A percentile compares a stretch with the other conserved stretches of the same genome.
Conservation (phyloP, 2,113 vertebrate species). For the Platanista minor region DNA sequence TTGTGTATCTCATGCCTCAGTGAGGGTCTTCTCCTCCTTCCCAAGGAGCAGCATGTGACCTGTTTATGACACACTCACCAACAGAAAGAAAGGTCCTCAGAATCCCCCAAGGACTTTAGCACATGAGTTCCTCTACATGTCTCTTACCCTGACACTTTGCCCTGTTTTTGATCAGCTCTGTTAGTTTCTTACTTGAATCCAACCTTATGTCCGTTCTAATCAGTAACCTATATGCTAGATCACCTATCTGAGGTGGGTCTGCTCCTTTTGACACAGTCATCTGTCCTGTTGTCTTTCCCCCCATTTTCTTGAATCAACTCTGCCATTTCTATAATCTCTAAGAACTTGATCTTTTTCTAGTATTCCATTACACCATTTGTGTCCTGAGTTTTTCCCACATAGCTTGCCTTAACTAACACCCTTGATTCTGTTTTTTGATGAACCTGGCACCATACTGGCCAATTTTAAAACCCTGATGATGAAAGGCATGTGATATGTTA, state of each 20-base stretch:
- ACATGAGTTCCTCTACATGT: background rate
- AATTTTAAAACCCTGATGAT: background rate
- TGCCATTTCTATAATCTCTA: background rate
- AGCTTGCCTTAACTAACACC: background rate
- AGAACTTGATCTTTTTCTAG: background rate
- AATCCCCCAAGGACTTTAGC: background rate
- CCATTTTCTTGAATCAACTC: background rate
- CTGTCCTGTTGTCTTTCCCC: background rate
- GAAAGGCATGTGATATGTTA: background rate
- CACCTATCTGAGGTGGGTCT: background rate
- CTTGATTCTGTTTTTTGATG: background rate
- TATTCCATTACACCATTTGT: background rate
- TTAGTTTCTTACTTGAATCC: background rate
- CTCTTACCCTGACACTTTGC: no score
- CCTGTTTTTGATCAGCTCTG: background rate
- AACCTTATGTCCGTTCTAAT: background rate
- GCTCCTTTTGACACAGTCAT: background rate
- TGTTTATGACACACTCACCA: no score
- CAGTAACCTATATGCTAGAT: background rate
- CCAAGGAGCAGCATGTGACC: background rate
- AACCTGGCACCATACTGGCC: no score
- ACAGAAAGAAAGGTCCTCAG: background rate
- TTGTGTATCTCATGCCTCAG: fast-evolving
- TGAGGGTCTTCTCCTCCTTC: background rate
- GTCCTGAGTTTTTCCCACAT: background rate